These are phyloP conservation scores for Somateria mollissima DNA, from an alignment of 2,797 vertebrate species.

Conservation along the genomic window DNA sequence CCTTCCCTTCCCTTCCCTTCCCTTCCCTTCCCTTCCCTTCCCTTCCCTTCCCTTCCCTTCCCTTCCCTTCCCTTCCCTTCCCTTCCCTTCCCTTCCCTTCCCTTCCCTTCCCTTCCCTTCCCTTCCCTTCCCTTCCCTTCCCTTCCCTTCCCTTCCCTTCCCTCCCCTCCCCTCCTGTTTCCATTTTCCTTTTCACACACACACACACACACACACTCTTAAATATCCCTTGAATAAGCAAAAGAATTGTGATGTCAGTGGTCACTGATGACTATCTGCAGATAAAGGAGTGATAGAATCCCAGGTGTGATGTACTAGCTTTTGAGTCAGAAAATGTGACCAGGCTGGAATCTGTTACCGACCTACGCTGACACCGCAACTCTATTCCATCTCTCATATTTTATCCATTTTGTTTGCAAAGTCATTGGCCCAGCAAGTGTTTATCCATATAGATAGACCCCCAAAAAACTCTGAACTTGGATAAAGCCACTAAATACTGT, in stretches of 20 bases:
- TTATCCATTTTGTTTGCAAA: background rate
- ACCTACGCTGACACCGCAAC: background rate
- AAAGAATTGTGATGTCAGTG: background rate
- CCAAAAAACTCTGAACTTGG: background rate
- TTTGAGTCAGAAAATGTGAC: background rate
- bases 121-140: background rate
- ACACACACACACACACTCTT: accelerated
- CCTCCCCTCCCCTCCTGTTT: no score
- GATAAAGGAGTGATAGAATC: background rate
- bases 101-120: no score
- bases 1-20: no score
- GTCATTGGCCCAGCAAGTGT: background rate
- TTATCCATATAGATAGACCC: background rate
- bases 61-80: no score
- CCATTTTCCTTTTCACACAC: no score
- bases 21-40: no score
- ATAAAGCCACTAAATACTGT: background rate
- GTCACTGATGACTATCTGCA: background rate
- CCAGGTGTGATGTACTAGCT: accelerated
- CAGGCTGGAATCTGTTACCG: background rate
- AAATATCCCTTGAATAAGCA: background rate
- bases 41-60: no score
- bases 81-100: no score
- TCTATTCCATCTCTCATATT: background rate
- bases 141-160: no score